Evolutionary conservation across 2,113 vertebrate genomes (phyloP).

Genomic region (rat (Rattus norvegicus)): DNA sequence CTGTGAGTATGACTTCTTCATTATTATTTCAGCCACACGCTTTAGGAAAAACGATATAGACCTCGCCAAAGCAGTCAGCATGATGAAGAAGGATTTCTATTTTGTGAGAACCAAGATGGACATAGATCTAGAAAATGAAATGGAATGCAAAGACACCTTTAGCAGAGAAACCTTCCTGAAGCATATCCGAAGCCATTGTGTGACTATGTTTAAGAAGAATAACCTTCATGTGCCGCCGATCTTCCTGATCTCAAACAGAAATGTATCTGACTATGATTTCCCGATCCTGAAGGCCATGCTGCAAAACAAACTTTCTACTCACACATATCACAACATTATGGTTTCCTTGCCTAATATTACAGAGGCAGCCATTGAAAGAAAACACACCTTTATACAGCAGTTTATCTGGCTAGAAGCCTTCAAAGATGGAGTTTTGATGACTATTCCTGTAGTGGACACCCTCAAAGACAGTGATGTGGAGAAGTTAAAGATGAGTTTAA

Average conservation of each 20-base stretch:
- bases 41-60: slow-evolving; percentile 49
- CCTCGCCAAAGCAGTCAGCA: slow-evolving; percentile 40
- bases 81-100: neutral
- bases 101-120: neutral
- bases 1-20: slow-evolving; percentile 47
- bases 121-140: neutral
- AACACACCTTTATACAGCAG: neutral
- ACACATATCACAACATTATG: neutral
- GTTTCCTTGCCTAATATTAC: neutral
- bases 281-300: neutral
- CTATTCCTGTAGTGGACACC: neutral
- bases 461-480: neutral
- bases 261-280: neutral
- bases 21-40: slow-evolving; percentile 74
- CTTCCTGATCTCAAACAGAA: neutral
- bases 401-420: neutral
- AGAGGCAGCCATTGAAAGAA: neutral
- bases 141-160: neutral
- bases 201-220: slow-evolving; percentile 60
- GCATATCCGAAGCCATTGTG: neutral
- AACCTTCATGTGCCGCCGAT: neutral
- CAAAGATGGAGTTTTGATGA: neutral
- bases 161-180: neutral
- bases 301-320: neutral
- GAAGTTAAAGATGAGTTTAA: neutral